A percentile compares a stretch with the other conserved stretches of the same genome.
Conservation (phyloP, 2,113 vertebrate genomes). For the Peromyscus leucopus region DNA sequence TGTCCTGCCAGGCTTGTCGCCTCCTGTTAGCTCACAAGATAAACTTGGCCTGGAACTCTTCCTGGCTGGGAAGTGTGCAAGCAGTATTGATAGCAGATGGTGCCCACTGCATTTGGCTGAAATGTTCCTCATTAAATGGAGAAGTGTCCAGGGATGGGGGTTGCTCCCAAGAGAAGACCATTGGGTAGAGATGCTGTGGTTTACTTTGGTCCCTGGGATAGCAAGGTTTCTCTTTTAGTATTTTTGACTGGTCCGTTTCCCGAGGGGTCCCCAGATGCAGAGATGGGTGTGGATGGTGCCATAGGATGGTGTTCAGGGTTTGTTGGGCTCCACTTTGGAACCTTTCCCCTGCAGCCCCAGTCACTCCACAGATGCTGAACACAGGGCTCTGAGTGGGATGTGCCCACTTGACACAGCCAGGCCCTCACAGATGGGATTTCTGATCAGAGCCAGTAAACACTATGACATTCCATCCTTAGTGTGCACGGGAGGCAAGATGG, state of each 20-base stretch:
- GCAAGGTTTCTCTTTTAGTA: not conserved
- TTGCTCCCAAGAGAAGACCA: not conserved
- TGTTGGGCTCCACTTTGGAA: not conserved
- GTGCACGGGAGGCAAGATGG: not conserved
- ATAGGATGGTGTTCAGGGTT: not conserved
- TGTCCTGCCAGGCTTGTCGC: constrained; percentile 89
- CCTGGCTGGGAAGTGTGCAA: constrained; percentile 80
- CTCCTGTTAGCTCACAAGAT: constrained; percentile 88
- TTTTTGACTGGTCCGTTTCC: not conserved
- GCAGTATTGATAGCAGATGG: constrained; percentile 84
- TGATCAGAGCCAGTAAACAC: not conserved
- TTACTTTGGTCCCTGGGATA: not conserved
- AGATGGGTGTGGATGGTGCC: not conserved
- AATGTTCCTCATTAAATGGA: not conserved
- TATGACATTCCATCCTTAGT: not conserved
- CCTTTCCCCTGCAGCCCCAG: not conserved
- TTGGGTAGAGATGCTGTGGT: not conserved
- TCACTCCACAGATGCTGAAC: not conserved
- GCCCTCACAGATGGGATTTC: not conserved
- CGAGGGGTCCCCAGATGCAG: too few species aligned
- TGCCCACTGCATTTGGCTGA: constrained; percentile 57
- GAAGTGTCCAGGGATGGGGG: not conserved
- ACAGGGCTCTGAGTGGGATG: not conserved
- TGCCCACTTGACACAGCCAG: not conserved
- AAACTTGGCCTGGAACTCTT: constrained; percentile 84